Conservation (phyloP, 2,888 invertebrate species). For the Leptinotarsa tumamoca region DNA sequence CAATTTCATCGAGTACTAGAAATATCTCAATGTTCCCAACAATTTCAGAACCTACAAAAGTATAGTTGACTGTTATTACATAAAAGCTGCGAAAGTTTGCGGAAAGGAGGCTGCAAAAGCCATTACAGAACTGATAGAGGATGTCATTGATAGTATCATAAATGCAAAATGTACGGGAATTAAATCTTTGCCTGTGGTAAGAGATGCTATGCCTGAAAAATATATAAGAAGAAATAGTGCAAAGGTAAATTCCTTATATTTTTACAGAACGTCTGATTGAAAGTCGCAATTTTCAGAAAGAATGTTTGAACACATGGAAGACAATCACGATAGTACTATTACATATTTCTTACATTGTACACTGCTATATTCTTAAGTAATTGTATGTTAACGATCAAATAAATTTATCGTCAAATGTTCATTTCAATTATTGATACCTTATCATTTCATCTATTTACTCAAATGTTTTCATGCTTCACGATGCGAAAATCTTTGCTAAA, state of each 20-base stretch:
- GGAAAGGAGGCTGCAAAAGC: conserved; percentile 66
- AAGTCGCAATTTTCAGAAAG: conserved; percentile 16
- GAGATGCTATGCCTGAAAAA: conserved; percentile 55
- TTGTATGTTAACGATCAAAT: neutral
- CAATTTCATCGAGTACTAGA: too few species aligned
- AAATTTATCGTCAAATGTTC: neutral
- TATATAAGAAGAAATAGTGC: conserved; percentile 46
- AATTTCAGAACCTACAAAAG: conserved; percentile 65
- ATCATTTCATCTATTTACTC: too few species aligned
- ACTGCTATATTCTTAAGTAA: neutral
- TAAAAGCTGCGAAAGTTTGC: conserved; percentile 68
- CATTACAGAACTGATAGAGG: conserved; percentile 59
- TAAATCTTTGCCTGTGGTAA: conserved; percentile 52
- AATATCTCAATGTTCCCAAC: conserved; percentile 1
- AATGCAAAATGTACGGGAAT: conserved; percentile 54
- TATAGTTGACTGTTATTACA: conserved; percentile 69
- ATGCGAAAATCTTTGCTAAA: too few species aligned
- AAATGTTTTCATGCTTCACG: too few species aligned
- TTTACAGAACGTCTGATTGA: neutral
- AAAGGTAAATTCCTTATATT: conserved; percentile 22
- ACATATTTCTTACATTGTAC: neutral
- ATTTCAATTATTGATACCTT: neutral
- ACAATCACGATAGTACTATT: neutral
- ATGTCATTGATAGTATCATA: conserved; percentile 59
- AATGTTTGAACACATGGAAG: neutral